Evolutionary conservation across 2,888 invertebrate species (phyloP), one percentile per base, ranked within the genome.

Genomic region (Phrixothrix hirtus): DNA sequence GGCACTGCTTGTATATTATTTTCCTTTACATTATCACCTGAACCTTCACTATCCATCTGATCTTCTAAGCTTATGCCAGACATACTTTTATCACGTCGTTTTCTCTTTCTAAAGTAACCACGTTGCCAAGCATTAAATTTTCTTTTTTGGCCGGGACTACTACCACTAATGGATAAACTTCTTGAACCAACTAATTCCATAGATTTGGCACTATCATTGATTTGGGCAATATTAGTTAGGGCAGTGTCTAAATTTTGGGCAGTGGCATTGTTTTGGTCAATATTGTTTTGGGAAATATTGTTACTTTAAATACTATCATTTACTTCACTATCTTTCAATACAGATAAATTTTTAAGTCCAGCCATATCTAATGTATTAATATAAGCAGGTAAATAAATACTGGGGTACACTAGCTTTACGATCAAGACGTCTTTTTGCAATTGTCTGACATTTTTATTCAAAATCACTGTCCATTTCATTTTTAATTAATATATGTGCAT

Each of bases 401-500:
- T 79, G 80, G 1, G 77, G 74, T 11, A 70, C 68, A 50, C 77
- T 78, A 10, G 76, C 77, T 35, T 81, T 81, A 14, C 80, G 75
- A 32, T 78, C 75, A 21, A 75, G 77, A 1, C 87, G 72, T 54
- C 78, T 79, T 39, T 79, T 78, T 1, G 86, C 83, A 46, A 92
- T 89, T 42, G 84, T 83, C 55, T 84, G 82, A 63, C 91, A 91
- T 59, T 86, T 85, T 13, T 88, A 83, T 72, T 92, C 93, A 75
- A 94, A 94, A 70, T 93, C 92, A 36, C 89, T 89, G 77, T 94
- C 92, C 80, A 94, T 84, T 73, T 94, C 93, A 11, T 88, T 87
- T 73, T 91, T 90, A 58, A 94, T 88, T 15, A 93, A 78, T 17
- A 91, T 88, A 65, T 91, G 87, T 17, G 92, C 91, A 61, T 90